These are phyloP conservation scores for Macquaria ambigua DNA, from an alignment of 2,113 vertebrate species.

Conservation along the genomic window DNA sequence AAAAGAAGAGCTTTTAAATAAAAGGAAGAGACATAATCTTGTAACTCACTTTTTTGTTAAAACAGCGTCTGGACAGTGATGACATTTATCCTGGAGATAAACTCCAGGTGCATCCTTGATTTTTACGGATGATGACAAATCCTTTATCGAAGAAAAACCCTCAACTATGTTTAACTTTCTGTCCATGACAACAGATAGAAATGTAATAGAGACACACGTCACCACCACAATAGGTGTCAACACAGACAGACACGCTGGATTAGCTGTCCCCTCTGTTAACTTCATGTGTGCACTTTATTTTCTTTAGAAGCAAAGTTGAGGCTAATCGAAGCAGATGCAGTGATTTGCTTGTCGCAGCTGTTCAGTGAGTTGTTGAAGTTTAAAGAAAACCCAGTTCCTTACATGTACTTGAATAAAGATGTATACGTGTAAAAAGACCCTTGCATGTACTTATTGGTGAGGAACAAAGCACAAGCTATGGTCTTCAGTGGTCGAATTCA, in stretches of 20 bases:
- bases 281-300: neutral
- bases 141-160: neutral
- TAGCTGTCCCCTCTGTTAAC: neutral
- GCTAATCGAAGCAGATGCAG: neutral
- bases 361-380: neutral
- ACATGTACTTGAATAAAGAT: slow-evolving; percentile 25
- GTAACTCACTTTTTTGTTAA: neutral
- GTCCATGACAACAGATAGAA: neutral
- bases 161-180: neutral
- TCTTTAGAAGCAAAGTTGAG: neutral
- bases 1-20: neutral
- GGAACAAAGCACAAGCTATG: slow-evolving; percentile 29
- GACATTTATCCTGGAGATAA: slow-evolving; percentile 22
- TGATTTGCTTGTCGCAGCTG: neutral
- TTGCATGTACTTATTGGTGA: slow-evolving; percentile 18
- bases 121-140: neutral
- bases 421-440: slow-evolving; percentile 6
- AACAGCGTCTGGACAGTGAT: neutral
- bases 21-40: neutral
- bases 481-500: slow-evolving; percentile 17
- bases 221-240: neutral
- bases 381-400: slow-evolving; percentile 6
- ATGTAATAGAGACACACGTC: neutral
- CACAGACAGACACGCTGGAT: neutral
- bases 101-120: neutral